phyloP scores from a whole-genome alignment of 1,140 invertebrate species.

The Ips nitidus region DNA sequence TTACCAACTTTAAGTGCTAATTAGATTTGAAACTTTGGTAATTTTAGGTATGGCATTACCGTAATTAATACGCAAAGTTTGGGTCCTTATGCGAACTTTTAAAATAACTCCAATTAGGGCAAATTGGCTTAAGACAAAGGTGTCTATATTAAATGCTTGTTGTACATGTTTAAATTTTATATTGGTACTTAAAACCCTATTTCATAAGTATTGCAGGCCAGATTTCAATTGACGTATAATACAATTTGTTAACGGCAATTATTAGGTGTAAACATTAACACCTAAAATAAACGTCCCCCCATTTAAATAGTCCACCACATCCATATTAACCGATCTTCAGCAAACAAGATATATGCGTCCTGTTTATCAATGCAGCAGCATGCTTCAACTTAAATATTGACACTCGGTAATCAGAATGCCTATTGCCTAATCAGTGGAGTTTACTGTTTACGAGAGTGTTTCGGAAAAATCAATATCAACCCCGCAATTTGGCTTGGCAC shows the following conservation, averaged over 20 bases:
- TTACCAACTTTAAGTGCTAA: conserved; percentile 16
- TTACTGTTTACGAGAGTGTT: conserved; percentile 16
- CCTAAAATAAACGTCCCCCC: no score
- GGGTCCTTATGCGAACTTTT: conserved; percentile 9
- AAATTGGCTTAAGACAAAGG: conserved; percentile 1
- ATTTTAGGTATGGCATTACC: conserved; percentile 15
- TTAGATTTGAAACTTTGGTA: conserved; percentile 14
- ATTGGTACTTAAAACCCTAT: no score
- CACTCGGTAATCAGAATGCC: conserved; percentile 28
- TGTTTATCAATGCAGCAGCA: conserved; percentile 28
- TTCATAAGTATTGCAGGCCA: no score
- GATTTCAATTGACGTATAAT: no score
- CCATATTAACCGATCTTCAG: conserved; percentile 27
- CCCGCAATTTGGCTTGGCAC: conserved; percentile 24
- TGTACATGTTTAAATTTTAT: no score
- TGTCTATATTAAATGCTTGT: neutral
- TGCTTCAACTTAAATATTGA: conserved; percentile 34
- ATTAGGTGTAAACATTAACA: no score
- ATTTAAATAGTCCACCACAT: neutral
- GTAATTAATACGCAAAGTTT: conserved; percentile 13
- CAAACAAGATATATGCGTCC: conserved; percentile 24
- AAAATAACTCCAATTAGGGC: conserved; percentile 4
- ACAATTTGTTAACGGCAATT: no score
- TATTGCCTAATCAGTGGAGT: conserved; percentile 30
- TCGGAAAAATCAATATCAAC: conserved; percentile 27